Evolutionary conservation across 2,888 invertebrate species (phyloP).

Genomic region (Gerris lacustris): DNA sequence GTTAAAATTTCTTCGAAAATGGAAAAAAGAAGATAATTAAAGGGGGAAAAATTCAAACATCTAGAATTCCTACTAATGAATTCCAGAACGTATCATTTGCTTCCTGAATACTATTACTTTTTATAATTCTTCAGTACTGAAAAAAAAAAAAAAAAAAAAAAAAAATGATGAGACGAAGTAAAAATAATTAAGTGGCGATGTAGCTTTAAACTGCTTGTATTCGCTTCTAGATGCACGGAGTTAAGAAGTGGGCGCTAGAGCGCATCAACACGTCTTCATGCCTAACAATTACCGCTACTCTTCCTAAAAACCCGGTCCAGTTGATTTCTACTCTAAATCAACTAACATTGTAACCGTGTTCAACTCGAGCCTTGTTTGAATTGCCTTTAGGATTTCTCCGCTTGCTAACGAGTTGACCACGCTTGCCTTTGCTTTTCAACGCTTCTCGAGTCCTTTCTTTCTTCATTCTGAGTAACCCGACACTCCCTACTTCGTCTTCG

Average conservation of each 20-base stretch:
- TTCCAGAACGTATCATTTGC: no score
- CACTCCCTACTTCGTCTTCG: background rate
- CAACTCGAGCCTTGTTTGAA: no score
- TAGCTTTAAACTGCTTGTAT: background rate
- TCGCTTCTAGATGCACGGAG: background rate
- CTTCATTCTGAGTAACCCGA: background rate
- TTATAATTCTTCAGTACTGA: no score
- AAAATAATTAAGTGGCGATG: conserved; percentile 2
- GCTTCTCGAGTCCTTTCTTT: background rate
- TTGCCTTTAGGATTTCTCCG: no score
- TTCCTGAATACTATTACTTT: no score
- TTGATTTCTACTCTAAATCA: no score
- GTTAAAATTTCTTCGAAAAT: no score
- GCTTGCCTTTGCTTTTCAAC: background rate
- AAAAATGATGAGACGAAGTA: background rate
- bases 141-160: background rate
- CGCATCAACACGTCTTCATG: background rate
- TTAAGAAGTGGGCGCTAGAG: background rate
- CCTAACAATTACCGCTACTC: background rate
- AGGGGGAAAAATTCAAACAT: no score
- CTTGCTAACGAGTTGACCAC: background rate
- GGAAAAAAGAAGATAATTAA: no score
- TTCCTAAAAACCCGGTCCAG: no score
- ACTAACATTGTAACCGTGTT: no score
- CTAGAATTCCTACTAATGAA: no score